Base-by-base conservation (phyloP, 2,797 vertebrate genomes). In the Cossypha heuglini region DNA sequence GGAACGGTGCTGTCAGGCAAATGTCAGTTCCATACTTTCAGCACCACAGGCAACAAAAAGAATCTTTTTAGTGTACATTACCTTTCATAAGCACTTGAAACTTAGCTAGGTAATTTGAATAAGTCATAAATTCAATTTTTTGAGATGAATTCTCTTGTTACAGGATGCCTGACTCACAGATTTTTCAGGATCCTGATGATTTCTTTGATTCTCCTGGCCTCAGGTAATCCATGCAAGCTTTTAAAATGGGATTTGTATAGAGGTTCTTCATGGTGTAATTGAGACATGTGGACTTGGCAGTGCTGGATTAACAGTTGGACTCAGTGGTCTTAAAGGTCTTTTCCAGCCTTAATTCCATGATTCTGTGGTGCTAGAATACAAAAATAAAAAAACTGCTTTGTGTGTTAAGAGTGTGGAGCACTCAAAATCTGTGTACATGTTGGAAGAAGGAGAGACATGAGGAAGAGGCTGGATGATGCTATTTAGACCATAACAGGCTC, bases 191-290 rank as follows among this genome's bases (percentile, higher is more conserved):
- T 26, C 6, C 38, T 11, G 86, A 69, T 82, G 71, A 68, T 63
- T 51, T 75, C 6, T 4, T 21, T 4, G 1, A 10, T 31, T 10
- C 20, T 63, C 2, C n/a, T 42, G 13, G 4, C 16, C 33, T 55
- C 40, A 69, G 94, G 90, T 94, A 88, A 96, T 85, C 25, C 15
- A 2, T 54, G 54, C 29, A 37, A 52, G 25, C 38, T 85, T 91
- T 76, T 75, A 40, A 46, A 84, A 69, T 16, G 1, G 1, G 11
- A 22, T 49, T 80, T 88, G 7, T 74, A 19, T 35, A 48, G 35
- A 57, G 16, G 4, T 42, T 74, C 25, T 80, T 80, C 7, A 3
- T 16, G 63, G 31, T 55, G 14, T 52, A 13, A 33, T 78, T 25
- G 17, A 5, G 40, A 42, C 24, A 10, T 12, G 31, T 15, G 42